Base-by-base conservation (phyloP, 2,113 vertebrate genomes). In the Tachuris rubrigastra region DNA sequence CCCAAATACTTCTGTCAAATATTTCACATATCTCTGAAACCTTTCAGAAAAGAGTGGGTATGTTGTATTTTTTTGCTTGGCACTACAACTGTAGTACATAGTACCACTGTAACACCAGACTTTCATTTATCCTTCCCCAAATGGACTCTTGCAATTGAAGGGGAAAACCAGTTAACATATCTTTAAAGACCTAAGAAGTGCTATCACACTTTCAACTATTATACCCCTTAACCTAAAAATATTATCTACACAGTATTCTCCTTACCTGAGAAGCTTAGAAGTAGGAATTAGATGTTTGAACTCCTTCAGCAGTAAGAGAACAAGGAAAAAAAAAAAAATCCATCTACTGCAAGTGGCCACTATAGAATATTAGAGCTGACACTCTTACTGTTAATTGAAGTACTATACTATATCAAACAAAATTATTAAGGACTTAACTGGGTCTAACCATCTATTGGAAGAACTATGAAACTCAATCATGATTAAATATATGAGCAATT, bases 401-500 rank as follows among this genome's bases (percentile, higher is more conserved):
- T 37, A 52, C 12, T 71, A 35, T 71, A 41, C 14, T 74, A 17
- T 27, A 95, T 53, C 59, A 90, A 89, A 83, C 12, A 88, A 94
- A 92, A 83, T 59, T 0, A 67, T 69, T 52, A 55, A 81, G 44
- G n/a, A 68, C 59, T 86, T 85, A 79, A 37, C 53, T 89, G 77
- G 10, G 6, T 77, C 65, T 93, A 84, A 90, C 37, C 5, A 17
- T 66, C 42, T 69, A 44, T 71, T 47, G 63, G n/a, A 18, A 88
- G 56, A 88, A 52, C 67, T 73, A 69, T 27, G 37, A 78, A 90
- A 85, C 37, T 66, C 52, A 84, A 49, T 66, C 60, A 30, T 41
- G 47, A 59, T 86, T 94, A 96, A 94, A 91, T 44, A 63, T 17
- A 68, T 24, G 8, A 84, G 35, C 33, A 86, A 78, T 90, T 91